Percentiles rank a stretch among this genome's conserved stretches.
These are phyloP conservation scores for Diadegma fenestrale DNA, from an alignment of 2,888 invertebrate genomes.

Conservation along the genomic window DNA sequence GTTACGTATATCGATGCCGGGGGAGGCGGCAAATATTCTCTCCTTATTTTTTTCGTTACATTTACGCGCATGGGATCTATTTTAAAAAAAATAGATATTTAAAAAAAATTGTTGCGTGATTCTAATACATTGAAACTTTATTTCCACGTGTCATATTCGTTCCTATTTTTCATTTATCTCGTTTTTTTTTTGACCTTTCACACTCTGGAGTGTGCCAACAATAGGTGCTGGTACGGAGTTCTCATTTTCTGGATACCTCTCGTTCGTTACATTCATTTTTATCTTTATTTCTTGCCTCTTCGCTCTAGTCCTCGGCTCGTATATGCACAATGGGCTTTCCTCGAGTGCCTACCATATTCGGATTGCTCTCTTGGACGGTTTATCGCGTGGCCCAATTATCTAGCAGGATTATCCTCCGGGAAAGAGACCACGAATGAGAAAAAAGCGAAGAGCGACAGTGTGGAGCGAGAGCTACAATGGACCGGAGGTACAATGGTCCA, in stretches of 20 bases:
- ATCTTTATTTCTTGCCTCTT: conserved; percentile 23
- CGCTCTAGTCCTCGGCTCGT: conserved; percentile 8
- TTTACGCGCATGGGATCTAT: background rate
- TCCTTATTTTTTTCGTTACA: conserved; percentile 8
- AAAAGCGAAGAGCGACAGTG: conserved; percentile 21
- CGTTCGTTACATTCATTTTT: conserved; percentile 36
- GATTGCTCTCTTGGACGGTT: conserved; percentile 62
- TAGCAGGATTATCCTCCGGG: conserved; percentile 40
- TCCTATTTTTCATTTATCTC: conserved; percentile 27
- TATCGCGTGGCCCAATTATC: conserved; percentile 52
- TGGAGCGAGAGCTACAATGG: conserved; percentile 24
- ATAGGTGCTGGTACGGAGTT: conserved; percentile 37
- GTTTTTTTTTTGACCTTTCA: conserved; percentile 24
- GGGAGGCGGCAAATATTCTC: conserved; percentile 23
- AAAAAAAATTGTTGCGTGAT: too few species aligned
- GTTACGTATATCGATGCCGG: conserved; percentile 71
- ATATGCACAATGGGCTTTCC: conserved; percentile 73
- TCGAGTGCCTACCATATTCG: conserved; percentile 36
- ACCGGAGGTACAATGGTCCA: conserved; percentile 53
- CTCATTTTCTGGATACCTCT: conserved; percentile 53
- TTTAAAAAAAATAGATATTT: too few species aligned
- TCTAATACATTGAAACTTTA: background rate
- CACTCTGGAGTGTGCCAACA: conserved; percentile 4
- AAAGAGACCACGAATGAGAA: conserved; percentile 30
- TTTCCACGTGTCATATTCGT: conserved; percentile 11